phyloP scores from a whole-genome alignment of 92 coral and sea anemone species.

The Pocillopora grandis region DNA sequence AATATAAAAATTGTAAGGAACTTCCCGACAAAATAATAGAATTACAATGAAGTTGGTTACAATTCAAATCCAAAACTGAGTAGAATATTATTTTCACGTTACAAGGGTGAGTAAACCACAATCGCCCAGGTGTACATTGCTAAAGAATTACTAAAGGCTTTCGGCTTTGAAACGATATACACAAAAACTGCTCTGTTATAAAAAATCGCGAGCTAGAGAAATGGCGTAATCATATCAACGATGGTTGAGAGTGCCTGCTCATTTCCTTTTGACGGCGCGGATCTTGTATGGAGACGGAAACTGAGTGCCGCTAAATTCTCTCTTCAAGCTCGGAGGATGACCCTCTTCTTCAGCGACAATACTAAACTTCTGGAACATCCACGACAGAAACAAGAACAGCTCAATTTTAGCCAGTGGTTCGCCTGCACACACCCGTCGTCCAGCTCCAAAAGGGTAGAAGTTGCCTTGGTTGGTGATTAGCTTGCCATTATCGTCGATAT shows the following conservation, averaged over 20 bases:
- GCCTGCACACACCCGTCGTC: constrained; percentile 76
- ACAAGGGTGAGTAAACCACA: no score
- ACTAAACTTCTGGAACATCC: constrained; percentile 56
- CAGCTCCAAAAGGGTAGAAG: constrained; percentile 74
- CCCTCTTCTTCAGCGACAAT: constrained; percentile 22
- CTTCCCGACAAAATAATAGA: no score
- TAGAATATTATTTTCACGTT: no score
- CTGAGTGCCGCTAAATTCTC: neutral
- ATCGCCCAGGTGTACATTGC: no score
- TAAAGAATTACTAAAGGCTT: no score
- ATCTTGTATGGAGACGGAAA: constrained; percentile 5
- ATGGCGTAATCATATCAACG: neutral
- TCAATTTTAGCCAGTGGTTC: constrained; percentile 59
- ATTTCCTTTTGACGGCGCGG: neutral
- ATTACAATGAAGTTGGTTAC: no score
- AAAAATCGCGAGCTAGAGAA: neutral
- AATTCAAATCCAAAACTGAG: no score
- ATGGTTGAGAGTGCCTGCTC: neutral
- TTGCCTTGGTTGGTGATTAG: constrained; percentile 45
- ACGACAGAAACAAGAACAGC: constrained; percentile 62
- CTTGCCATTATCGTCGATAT: constrained; percentile 58
- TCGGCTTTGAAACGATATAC: neutral
- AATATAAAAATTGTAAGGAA: no score
- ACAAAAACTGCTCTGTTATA: no score
- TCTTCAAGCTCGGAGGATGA: neutral